Evolutionary conservation across 1,140 invertebrate genomes (phyloP).

Genomic region (Acromyrmex charruanus): DNA sequence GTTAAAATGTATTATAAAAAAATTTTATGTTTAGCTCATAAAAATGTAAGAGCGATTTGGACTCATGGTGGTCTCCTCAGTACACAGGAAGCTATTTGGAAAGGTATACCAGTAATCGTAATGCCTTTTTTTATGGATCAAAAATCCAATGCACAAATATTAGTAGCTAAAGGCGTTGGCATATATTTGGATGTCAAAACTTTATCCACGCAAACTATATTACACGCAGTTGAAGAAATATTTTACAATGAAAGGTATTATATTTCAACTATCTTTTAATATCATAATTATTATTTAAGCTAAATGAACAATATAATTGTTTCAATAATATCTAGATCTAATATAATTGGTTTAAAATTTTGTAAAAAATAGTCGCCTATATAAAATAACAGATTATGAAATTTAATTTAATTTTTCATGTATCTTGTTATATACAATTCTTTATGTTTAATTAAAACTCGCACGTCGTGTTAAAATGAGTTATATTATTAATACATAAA

Average conservation of each 20-base stretch:
- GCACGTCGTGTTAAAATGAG: too few relatives aligned
- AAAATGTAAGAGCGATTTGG: slow-evolving; percentile 90
- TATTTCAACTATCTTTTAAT: not conserved
- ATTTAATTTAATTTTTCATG: too few relatives aligned
- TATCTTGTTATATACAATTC: too few relatives aligned
- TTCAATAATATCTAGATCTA: not conserved
- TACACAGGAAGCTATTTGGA: slow-evolving; percentile 90
- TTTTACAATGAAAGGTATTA: slow-evolving; percentile 51
- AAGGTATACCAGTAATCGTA: slow-evolving; percentile 90
- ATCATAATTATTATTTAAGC: not conserved
- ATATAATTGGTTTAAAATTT: too few relatives aligned
- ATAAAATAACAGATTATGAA: too few relatives aligned
- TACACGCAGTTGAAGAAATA: slow-evolving; percentile 1
- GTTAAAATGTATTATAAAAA: not conserved
- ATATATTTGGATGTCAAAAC: slow-evolving; percentile 78
- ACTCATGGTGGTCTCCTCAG: slow-evolving; percentile 91
- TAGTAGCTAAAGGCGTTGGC: slow-evolving; percentile 85
- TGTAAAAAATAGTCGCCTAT: too few relatives aligned
- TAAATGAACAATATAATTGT: not conserved
- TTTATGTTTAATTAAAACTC: too few relatives aligned
- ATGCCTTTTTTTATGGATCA: slow-evolving; percentile 91
- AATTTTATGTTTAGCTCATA: slow-evolving; percentile 86
- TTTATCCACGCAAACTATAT: not conserved
- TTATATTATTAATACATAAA: not conserved
- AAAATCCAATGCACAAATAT: slow-evolving; percentile 86